Conservation (phyloP, 1,140 invertebrate genomes). For the Phthorimaea operculella region DNA sequence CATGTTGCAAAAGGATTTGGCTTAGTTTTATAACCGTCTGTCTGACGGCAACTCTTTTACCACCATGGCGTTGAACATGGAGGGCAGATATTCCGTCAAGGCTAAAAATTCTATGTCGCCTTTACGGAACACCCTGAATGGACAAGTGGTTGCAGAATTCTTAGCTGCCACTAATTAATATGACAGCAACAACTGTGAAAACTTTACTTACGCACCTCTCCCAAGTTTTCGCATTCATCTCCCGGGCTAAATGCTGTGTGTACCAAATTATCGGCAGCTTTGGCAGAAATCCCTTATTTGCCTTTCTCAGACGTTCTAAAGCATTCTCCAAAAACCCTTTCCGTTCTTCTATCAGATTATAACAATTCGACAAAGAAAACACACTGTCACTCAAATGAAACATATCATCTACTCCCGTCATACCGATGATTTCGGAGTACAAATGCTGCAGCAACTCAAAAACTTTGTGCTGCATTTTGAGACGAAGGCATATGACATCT, state of each 20-base stretch:
- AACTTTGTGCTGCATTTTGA: slow-evolving; percentile 73
- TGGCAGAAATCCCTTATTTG: slow-evolving; percentile 69
- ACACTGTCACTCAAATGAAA: slow-evolving; percentile 80
- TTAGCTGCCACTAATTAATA: too few relatives aligned
- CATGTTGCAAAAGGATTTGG: too few relatives aligned
- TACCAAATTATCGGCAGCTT: slow-evolving; percentile 47
- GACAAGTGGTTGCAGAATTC: too few relatives aligned
- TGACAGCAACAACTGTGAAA: too few relatives aligned
- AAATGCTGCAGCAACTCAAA: slow-evolving; percentile 70
- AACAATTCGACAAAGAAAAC: slow-evolving; percentile 70
- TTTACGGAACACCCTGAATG: too few relatives aligned
- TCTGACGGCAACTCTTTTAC: too few relatives aligned
- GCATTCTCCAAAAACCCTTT: slow-evolving; percentile 73
- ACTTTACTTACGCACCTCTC: slow-evolving; percentile 47
- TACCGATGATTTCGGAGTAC: slow-evolving; percentile 69
- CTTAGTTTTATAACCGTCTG: too few relatives aligned
- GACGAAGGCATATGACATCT: slow-evolving; percentile 75
- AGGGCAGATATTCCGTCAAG: too few relatives aligned
- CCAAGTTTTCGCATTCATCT: slow-evolving; percentile 36
- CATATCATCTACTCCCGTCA: slow-evolving; percentile 69
- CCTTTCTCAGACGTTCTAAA: slow-evolving; percentile 64
- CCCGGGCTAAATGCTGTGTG: slow-evolving; percentile 23
- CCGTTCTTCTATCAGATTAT: slow-evolving; percentile 73
- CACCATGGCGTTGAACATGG: too few relatives aligned
- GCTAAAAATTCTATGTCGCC: too few relatives aligned